Conservation (phyloP, 2,888 invertebrate genomes). For the Agrotis segetum region DNA sequence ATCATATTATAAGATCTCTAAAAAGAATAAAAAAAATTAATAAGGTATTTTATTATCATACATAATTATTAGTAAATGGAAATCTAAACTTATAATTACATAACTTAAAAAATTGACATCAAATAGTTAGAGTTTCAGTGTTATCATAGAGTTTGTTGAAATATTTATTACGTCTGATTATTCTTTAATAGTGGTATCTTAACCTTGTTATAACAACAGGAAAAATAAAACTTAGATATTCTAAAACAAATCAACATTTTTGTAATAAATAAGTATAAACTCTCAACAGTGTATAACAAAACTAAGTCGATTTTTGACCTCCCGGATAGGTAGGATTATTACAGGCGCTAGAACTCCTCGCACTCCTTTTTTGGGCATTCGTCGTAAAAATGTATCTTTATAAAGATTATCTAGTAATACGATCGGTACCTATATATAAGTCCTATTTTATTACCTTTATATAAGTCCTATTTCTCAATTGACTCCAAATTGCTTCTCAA, state of each 20-base stretch:
- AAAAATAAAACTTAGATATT: background rate
- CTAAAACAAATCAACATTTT: conserved; percentile 14
- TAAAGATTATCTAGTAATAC: background rate
- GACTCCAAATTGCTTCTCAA: conserved; percentile 1
- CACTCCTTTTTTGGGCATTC: too few relatives aligned
- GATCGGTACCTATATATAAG: conserved; percentile 1
- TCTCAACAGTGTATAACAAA: conserved; percentile 25
- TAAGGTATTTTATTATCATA: too few relatives aligned
- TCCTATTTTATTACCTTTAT: too few relatives aligned
- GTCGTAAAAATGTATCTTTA: background rate
- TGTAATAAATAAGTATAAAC: conserved; percentile 12
- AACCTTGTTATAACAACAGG: background rate
- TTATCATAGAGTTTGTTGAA: background rate
- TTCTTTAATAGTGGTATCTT: background rate
- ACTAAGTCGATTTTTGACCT: conserved; percentile 12
- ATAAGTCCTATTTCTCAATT: conserved; percentile 2
- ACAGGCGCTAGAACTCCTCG: background rate
- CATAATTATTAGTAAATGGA: too few relatives aligned
- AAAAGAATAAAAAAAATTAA: too few relatives aligned
- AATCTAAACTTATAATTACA: too few relatives aligned
- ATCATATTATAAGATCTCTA: too few relatives aligned
- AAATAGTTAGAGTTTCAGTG: conserved; percentile 7
- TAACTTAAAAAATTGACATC: too few relatives aligned
- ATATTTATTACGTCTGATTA: conserved; percentile 21
- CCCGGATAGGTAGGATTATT: conserved; percentile 4